Percentiles rank a stretch among this genome's conserved stretches.
Evolutionary conservation across 2,113 vertebrate species (phyloP).

Genomic region (Thermophis baileyi): DNA sequence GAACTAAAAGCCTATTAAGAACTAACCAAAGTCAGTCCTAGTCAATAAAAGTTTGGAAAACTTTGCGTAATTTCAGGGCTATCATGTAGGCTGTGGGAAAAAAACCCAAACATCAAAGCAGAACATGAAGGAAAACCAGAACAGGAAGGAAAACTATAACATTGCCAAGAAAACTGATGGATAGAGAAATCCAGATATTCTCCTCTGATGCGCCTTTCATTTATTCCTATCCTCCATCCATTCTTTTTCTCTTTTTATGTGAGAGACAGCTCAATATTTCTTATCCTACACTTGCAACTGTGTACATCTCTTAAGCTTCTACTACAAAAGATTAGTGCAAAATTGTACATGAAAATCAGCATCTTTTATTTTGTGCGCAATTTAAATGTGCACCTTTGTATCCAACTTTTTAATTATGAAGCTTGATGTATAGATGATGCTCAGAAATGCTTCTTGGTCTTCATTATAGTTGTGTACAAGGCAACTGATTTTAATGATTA

Average conservation of each 20-base stretch:
- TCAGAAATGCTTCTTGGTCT: constrained; percentile 5
- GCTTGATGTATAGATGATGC: neutral
- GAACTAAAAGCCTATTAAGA: too few species aligned
- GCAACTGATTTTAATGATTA: constrained; percentile 31
- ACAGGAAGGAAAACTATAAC: neutral
- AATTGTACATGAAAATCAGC: neutral
- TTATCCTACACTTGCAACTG: neutral
- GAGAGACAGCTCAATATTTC: neutral
- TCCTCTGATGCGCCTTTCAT: neutral
- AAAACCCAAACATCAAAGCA: neutral
- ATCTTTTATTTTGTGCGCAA: neutral
- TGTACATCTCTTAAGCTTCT: neutral
- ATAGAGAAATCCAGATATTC: neutral
- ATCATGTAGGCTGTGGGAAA: neutral
- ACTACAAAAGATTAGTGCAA: neutral
- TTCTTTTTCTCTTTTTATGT: neutral
- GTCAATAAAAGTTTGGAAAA: neutral
- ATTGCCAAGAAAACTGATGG: neutral
- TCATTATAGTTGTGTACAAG: neutral
- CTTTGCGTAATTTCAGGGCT: neutral
- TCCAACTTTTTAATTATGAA: constrained; percentile 20
- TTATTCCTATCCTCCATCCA: neutral
- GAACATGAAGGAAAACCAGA: neutral
- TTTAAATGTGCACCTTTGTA: neutral
- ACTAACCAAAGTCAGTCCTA: neutral